A percentile compares a stretch with the other conserved stretches of the same genome.
phyloP scores from a whole-genome alignment of 1,140 invertebrate species.

The Diabrotica virgifera region DNA sequence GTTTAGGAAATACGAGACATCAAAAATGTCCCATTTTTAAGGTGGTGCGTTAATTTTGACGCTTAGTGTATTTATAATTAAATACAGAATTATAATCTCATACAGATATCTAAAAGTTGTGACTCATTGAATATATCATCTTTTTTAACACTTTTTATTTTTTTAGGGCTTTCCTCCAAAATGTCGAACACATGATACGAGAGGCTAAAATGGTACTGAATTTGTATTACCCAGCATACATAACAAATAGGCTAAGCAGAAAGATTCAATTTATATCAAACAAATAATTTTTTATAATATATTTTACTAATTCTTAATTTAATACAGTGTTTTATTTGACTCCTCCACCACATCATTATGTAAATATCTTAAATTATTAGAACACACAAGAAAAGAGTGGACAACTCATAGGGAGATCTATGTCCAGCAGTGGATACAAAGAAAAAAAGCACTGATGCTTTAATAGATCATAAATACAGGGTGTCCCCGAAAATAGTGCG shows the following conservation, averaged over 20 bases:
- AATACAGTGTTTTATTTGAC: background rate
- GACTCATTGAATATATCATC: background rate
- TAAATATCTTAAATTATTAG: no score
- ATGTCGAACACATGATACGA: constrained; percentile 36
- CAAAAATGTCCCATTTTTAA: no score
- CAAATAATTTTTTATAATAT: constrained; percentile 32
- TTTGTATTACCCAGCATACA: constrained; percentile 39
- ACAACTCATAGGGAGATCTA: no score
- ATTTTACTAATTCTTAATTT: constrained; percentile 17
- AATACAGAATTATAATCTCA: background rate
- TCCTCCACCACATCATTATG: no score
- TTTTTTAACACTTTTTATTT: constrained; percentile 8
- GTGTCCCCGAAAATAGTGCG: no score
- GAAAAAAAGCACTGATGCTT: no score
- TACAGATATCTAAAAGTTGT: background rate
- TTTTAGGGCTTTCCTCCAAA: constrained; percentile 36
- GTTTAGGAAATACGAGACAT: no score
- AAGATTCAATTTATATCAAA: constrained; percentile 38
- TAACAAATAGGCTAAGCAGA: constrained; percentile 36
- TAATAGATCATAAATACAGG: no score
- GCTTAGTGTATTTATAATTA: no score
- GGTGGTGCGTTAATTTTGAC: no score
- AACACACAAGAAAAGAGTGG: no score
- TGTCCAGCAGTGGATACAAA: no score
- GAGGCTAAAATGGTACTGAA: constrained; percentile 37